Evolutionary conservation across 2,888 invertebrate genomes (phyloP), one percentile per base, ranked within the genome.

Genomic region (Desoria tigrina): DNA sequence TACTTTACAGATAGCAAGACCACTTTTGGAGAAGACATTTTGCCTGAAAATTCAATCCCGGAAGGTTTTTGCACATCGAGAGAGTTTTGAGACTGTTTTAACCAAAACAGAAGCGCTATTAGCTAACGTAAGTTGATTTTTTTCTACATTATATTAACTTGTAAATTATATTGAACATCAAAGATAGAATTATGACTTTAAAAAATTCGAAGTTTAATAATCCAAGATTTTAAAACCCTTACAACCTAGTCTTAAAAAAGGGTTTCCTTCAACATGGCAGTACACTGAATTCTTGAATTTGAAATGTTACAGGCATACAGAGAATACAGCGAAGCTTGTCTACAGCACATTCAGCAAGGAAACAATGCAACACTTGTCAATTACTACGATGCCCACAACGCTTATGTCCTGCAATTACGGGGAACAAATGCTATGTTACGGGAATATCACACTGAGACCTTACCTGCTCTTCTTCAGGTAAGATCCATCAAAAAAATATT

Each of bases 341-440:
- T 90, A 77, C 86, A 86, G 73, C 89, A 93, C 81, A 85, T 90
- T 80, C 86, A 87, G 78, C 86, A 84, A 77, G 88, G 87, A 69
- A 79, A 75, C 75, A 89, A 85, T 75, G 80, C 81, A 26, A 78
- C 80, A 18, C 77, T 82, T 58, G 80, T 81, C n/a, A 86, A 87
- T 63, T 94, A 94, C 81, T 89, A 93, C 79, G 93, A 94, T 79
- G 88, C 91, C 16, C 95, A 96, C 83, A 96, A 96, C 83, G 89
- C 69, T 69, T 69, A 95, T 82, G 89, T 96, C 69, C 91, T 94
- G 77, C 94, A 95, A 79, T 83, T 96, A 73, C 89, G 91, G 32
- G 92, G 94, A 53, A 92, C 94, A 74, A 96, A 96, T 80, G 92
- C 92, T 42, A 92, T 94, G 87, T 85, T 93, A 75, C 93, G 94